Evolutionary conservation across 2,888 invertebrate genomes (phyloP), one percentile per base, ranked within the genome.

Genomic region (Mesorhabditis sp.): DNA sequence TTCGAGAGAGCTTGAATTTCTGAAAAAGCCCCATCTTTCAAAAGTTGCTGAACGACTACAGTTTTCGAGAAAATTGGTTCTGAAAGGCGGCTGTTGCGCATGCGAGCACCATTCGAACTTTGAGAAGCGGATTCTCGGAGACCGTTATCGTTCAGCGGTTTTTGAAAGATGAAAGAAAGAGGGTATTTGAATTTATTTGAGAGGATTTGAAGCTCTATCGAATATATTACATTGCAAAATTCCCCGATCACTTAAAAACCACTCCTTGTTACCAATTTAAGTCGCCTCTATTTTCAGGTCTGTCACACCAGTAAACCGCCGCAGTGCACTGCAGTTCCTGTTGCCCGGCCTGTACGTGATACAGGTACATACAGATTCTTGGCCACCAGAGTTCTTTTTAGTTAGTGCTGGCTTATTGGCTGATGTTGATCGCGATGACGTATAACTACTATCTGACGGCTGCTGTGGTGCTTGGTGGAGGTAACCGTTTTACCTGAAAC

Each of bases 371-470:
- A 13, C n/a, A 13, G 7, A 50, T 50, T 10, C n/a, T 50, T n/a
- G 7, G 7, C 58, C 7, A 50, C n/a, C n/a, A 50, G 2, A 50
- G n/a, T 13, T 50, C n/a, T 50, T 13, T 50, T 50, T 50, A 50
- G 58, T 50, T 84, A 62, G 74, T 80, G 5, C 72, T 84, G 65
- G 84, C 84, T 13, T 84, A 84, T 69, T 82, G 80, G 79, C 73
- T 83, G 43, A 84, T 84, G 84, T 79, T 84, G 45, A 78, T 82
- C 68, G 78, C 77, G 15, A 84, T 84, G 84, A 84, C 84, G 43
- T 84, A 82, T 75, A 84, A 84, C 74, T 76, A 75, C 15, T 83
- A 76, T 66, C 72, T 83, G 67, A 81, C 58, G n/a, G 58, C 58
- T 50, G 58, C 58, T 10, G 58, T 50, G 10, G n/a, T 50, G 7